Evolutionary conservation across 1,140 invertebrate genomes (phyloP).

Genomic region (Drosophila sproati): DNA sequence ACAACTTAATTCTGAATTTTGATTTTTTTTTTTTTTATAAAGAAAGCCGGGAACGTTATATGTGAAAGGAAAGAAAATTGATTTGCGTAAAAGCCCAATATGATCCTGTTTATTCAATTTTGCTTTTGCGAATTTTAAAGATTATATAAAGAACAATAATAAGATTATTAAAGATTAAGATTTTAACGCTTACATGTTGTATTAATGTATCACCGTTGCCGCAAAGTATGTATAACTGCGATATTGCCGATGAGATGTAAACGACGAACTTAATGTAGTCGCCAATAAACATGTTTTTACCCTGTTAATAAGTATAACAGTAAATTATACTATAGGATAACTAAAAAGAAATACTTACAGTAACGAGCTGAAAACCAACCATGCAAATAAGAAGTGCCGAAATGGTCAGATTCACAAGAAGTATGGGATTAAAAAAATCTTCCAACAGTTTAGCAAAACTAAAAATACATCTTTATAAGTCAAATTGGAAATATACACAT

Average conservation of each 20-base stretch:
- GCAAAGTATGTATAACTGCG: conserved; percentile 75
- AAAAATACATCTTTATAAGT: background rate
- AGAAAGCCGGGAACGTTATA: too few species aligned
- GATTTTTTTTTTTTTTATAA: too few species aligned
- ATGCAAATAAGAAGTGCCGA: conserved; percentile 80
- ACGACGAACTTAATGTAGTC: conserved; percentile 77
- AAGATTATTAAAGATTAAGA: too few species aligned
- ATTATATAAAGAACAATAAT: too few species aligned
- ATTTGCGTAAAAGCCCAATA: too few species aligned
- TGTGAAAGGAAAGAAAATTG: too few species aligned
- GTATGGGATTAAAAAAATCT: conserved; percentile 81
- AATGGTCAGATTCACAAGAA: conserved; percentile 74
- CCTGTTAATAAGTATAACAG: conserved; percentile 27
- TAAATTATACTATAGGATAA: background rate
- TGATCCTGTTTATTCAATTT: too few species aligned
- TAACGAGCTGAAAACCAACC: conserved; percentile 82
- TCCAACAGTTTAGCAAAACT: conserved; percentile 71
- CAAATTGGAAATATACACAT: too few species aligned
- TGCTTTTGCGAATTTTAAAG: too few species aligned
- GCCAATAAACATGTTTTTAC: conserved; percentile 76
- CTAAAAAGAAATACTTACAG: conserved; percentile 50
- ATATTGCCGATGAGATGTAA: conserved; percentile 72
- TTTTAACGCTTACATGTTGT: conserved; percentile 55
- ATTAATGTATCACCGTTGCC: conserved; percentile 76
- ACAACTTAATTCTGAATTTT: too few species aligned